Evolutionary conservation across 35 echinoderm and acorn worm genomes (phyloP).

Genomic region (Patiria miniata): DNA sequence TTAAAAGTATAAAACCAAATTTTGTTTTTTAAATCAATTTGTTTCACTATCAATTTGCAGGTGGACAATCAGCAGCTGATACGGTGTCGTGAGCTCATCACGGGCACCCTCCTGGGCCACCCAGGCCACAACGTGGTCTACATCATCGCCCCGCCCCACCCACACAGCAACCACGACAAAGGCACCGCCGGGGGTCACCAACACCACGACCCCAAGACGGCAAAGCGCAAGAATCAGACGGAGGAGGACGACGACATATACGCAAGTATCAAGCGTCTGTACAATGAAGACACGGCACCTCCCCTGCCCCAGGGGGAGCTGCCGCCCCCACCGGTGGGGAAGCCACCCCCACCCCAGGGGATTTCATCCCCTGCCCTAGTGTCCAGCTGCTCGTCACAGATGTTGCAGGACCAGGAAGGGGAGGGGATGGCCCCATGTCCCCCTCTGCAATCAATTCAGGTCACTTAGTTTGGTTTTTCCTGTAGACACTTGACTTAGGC

Average conservation of each 20-base stretch:
- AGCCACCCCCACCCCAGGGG: conserved; percentile 24
- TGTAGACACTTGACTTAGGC: background rate
- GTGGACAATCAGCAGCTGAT: conserved; percentile 85
- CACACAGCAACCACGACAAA: conserved; percentile 36
- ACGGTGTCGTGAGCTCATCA: conserved; percentile 89
- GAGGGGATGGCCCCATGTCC: conserved; percentile 35
- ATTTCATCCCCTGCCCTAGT: conserved; percentile 8
- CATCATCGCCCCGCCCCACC: conserved; percentile 33
- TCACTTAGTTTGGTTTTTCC: conserved; percentile 16
- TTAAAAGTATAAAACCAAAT: background rate
- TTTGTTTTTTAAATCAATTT: background rate
- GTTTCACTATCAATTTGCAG: conserved; percentile 44
- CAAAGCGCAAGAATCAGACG: conserved; percentile 67
- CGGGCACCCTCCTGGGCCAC: conserved; percentile 66
- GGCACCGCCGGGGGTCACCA: conserved; percentile 25
- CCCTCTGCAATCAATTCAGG: conserved; percentile 59
- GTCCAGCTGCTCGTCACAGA: conserved; percentile 43
- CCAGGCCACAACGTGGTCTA: conserved; percentile 47
- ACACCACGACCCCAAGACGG: conserved; percentile 37
- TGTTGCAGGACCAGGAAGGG: conserved; percentile 25
- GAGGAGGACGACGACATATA: conserved; percentile 75
- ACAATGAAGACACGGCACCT: conserved; percentile 67
- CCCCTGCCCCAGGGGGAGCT: background rate
- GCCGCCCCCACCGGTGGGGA: background rate
- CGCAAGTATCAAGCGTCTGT: conserved; percentile 91